A percentile compares a stretch with the other conserved stretches of the same genome.
phyloP scores from a whole-genome alignment of 1,140 invertebrate genomes.

The Xylocopa sonorina region DNA sequence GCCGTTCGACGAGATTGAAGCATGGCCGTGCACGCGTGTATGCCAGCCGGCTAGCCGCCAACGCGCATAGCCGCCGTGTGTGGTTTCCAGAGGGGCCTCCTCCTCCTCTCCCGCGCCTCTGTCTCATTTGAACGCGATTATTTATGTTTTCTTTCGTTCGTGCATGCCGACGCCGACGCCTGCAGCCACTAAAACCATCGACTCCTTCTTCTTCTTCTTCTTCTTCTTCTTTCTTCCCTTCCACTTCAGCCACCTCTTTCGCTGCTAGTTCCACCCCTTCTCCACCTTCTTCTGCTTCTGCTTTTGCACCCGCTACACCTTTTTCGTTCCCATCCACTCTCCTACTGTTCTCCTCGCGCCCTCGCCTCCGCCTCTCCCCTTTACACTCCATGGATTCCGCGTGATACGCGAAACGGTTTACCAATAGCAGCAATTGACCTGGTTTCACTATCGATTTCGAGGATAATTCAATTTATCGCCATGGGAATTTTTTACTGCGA shows the following conservation, averaged over 20 bases:
- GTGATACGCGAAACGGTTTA: slow-evolving; percentile 40
- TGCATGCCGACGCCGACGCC: slow-evolving; percentile 73
- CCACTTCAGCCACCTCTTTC: not conserved
- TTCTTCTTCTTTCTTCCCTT: not conserved
- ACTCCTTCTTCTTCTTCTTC: slow-evolving; percentile 65
- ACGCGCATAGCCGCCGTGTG: slow-evolving; percentile 72
- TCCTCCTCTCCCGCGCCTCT: slow-evolving; percentile 61
- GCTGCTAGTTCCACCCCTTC: not conserved
- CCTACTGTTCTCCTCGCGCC: not conserved
- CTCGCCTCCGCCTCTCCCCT: not conserved
- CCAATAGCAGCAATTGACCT: slow-evolving; percentile 11
- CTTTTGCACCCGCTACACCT: slow-evolving; percentile 10
- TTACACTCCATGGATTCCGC: not conserved
- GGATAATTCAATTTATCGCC: slow-evolving; percentile 34
- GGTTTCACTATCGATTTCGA: slow-evolving; percentile 30
- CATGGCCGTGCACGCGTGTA: slow-evolving; percentile 30
- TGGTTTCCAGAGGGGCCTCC: slow-evolving; percentile 69
- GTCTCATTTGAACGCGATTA: slow-evolving; percentile 83
- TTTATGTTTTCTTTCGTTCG: slow-evolving; percentile 82
- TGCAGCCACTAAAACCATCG: slow-evolving; percentile 80
- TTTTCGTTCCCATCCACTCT: not conserved
- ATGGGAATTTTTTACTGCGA: slow-evolving; percentile 11
- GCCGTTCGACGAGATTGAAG: slow-evolving; percentile 11
- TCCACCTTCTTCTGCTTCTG: slow-evolving; percentile 27
- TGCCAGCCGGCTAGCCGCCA: slow-evolving; percentile 41